A percentile compares a stretch with the other conserved stretches of the same genome.
Evolutionary conservation across 1,140 invertebrate genomes (phyloP).

Genomic region (Sitophilus oryzae): DNA sequence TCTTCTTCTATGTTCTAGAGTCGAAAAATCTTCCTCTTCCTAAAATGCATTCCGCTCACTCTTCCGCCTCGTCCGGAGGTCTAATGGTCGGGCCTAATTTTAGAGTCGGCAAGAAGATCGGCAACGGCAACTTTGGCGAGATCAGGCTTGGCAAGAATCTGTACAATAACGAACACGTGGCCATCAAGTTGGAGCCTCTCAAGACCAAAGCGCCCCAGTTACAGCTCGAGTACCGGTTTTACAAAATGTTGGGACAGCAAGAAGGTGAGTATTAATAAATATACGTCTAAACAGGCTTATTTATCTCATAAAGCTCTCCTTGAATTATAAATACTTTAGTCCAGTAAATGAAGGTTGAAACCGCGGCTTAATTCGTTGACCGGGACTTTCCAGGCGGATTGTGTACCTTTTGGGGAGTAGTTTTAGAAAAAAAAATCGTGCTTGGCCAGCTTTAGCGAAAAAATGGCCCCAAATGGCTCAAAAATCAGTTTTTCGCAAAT

Average conservation of each 20-base stretch:
- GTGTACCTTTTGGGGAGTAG: too few relatives aligned
- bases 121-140: constrained; percentile 99
- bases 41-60: constrained; percentile 26
- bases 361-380: too few relatives aligned
- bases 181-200: constrained; percentile 99
- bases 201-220: constrained; percentile 99
- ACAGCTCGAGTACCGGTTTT: constrained; percentile 99
- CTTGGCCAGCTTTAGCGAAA: too few relatives aligned
- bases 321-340: too few relatives aligned
- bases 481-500: too few relatives aligned
- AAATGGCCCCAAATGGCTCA: too few relatives aligned
- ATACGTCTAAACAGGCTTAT: too few relatives aligned
- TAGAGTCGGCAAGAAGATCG: constrained; percentile 99
- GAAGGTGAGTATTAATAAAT: too few relatives aligned
- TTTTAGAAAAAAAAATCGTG: too few relatives aligned
- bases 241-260: constrained; percentile 95
- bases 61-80: constrained; percentile 43
- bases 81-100: constrained; percentile 99
- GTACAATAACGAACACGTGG: constrained; percentile 99
- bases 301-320: not conserved
- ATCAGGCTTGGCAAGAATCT: constrained; percentile 97
- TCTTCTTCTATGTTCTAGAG: constrained; percentile 23
- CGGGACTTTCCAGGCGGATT: too few relatives aligned
- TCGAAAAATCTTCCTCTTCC: constrained; percentile 22
- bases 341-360: too few relatives aligned